phyloP scores from a whole-genome alignment of 2,113 vertebrate species.

The Chaetodon auriga region DNA sequence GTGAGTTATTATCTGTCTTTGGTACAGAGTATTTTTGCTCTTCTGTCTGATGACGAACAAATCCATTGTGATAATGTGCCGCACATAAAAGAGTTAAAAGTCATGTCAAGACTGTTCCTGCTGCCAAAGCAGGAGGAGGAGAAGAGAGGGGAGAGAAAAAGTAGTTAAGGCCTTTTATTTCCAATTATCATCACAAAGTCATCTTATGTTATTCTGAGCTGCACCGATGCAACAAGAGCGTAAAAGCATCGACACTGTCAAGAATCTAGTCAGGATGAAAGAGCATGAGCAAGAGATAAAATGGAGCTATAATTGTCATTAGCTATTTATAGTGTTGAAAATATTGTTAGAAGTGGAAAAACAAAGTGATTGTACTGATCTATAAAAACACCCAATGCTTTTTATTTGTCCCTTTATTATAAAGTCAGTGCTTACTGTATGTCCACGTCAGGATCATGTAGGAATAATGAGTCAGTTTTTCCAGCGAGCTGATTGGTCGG shows the following conservation, averaged over 20 bases:
- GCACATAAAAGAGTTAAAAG: neutral
- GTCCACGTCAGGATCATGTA: neutral
- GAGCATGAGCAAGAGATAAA: neutral
- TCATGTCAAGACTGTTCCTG: neutral
- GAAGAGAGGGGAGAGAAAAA: neutral
- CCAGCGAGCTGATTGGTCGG: neutral
- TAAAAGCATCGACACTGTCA: neutral
- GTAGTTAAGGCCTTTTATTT: neutral
- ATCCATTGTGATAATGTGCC: neutral
- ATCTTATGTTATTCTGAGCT: conserved; percentile 20
- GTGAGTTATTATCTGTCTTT: neutral
- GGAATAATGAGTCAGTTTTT: neutral
- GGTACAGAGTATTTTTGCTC: neutral
- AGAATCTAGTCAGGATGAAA: neutral
- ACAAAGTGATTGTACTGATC: neutral
- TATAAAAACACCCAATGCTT: neutral
- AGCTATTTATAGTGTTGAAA: neutral
- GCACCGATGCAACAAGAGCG: neutral
- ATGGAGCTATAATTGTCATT: neutral
- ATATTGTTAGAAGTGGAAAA: neutral
- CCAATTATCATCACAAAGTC: conserved; percentile 12
- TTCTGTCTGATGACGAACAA: neutral
- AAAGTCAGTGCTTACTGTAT: neutral
- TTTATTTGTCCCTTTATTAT: neutral
- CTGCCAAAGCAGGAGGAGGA: neutral